A percentile compares a stretch with the other conserved stretches of the same genome.
phyloP scores from a whole-genome alignment of 2,888 invertebrate genomes.

The Agrochola lota region DNA sequence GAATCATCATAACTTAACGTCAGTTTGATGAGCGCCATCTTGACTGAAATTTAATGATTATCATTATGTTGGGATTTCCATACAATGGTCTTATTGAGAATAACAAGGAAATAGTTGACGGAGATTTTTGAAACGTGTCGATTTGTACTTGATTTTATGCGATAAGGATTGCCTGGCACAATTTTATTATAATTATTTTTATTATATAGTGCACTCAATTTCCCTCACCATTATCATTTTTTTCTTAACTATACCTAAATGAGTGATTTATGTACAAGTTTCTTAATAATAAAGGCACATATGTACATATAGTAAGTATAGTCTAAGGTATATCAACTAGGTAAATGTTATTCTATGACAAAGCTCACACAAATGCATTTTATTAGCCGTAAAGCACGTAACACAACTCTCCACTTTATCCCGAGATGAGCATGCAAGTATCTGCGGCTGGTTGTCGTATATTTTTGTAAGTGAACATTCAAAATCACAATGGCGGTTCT shows the following conservation, averaged over 20 bases:
- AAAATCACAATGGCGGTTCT: slow-evolving; percentile 67
- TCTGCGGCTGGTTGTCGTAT: slow-evolving; percentile 63
- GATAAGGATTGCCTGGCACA: not conserved
- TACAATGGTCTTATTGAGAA: slow-evolving; percentile 70
- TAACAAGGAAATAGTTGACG: slow-evolving; percentile 56
- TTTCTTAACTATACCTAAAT: not conserved
- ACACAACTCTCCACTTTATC: slow-evolving; percentile 60
- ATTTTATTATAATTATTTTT: slow-evolving; percentile 2
- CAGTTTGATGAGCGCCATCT: slow-evolving; percentile 77
- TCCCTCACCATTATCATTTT: not conserved
- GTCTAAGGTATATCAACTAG: not conserved
- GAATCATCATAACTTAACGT: slow-evolving; percentile 87
- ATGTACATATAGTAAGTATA: not conserved
- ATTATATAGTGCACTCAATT: not conserved
- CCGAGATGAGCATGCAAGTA: slow-evolving; percentile 52
- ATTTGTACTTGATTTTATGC: slow-evolving; percentile 20
- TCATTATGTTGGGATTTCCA: slow-evolving; percentile 69
- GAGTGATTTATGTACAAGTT: not conserved
- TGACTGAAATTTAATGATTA: slow-evolving; percentile 74
- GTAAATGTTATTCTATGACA: slow-evolving; percentile 6
- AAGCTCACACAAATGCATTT: slow-evolving; percentile 38
- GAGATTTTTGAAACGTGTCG: slow-evolving; percentile 29
- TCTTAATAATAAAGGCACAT: slow-evolving; percentile 3
- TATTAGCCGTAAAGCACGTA: slow-evolving; percentile 39
- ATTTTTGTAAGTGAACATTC: slow-evolving; percentile 69